A percentile compares a stretch with the other conserved stretches of the same genome.
These are phyloP conservation scores for Apostichopus japonicus DNA, from an alignment of 35 echinoderm and acorn worm genomes.

Conservation along the genomic window DNA sequence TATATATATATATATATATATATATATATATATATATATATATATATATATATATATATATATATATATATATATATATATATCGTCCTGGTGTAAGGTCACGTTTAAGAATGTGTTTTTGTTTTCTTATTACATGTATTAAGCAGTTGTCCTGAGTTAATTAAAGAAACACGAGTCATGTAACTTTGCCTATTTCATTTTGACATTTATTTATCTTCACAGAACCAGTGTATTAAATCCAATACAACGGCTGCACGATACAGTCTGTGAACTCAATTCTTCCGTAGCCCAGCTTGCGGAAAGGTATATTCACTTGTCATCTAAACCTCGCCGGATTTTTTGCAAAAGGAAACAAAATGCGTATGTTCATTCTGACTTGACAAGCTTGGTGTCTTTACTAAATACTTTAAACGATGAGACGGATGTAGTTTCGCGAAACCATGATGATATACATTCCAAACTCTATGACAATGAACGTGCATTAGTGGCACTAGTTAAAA, in stretches of 20 bases:
- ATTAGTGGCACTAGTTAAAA: not conserved
- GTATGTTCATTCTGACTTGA: not conserved
- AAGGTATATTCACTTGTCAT: not conserved
- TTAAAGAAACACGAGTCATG: not conserved
- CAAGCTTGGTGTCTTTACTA: constrained; percentile 21
- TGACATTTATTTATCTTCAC: not conserved
- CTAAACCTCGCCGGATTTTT: not conserved
- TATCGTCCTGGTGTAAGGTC: no score
- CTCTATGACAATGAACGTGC: constrained; percentile 25
- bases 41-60: no score
- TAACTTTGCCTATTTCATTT: not conserved
- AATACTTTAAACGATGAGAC: constrained; percentile 25
- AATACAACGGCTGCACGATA: not conserved
- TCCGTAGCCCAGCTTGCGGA: constrained; percentile 6
- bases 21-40: no score
- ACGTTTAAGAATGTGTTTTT: no score
- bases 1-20: no score
- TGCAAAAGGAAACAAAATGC: not conserved
- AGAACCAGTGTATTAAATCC: not conserved
- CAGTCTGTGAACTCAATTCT: constrained; percentile 4
- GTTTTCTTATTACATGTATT: no score
- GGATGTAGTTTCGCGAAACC: not conserved
- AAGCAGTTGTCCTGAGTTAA: not conserved
- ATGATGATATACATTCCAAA: not conserved
- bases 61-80: no score